A percentile compares a stretch with the other conserved stretches of the same genome.
Conservation (phyloP, 2,888 invertebrate species). For the Morpho deidamia region DNA sequence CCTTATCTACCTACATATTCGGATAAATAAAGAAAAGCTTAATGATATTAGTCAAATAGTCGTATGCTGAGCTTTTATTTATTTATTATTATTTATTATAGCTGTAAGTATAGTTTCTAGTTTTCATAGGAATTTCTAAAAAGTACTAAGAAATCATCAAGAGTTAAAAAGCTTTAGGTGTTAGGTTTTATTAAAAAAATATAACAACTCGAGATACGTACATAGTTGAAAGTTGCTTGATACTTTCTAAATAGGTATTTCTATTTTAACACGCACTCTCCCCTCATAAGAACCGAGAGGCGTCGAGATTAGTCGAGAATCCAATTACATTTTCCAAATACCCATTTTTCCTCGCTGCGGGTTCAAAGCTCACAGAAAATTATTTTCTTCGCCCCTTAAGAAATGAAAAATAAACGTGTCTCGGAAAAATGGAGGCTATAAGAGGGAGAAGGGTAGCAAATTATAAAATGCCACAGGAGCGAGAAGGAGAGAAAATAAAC, state of each 20-base stretch:
- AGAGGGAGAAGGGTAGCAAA: conserved; percentile 37
- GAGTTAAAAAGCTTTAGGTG: no score
- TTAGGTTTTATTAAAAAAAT: no score
- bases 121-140: no score
- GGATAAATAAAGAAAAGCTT: no score
- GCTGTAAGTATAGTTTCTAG: no score
- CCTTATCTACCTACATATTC: no score
- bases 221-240: background rate
- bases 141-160: no score
- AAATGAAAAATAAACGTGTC: conserved; percentile 74
- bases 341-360: conserved; percentile 66
- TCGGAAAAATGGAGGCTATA: conserved; percentile 41
- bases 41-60: no score
- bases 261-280: conserved; percentile 56
- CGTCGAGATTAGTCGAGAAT: conserved; percentile 71
- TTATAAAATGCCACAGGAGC: conserved; percentile 22
- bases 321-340: conserved; percentile 75
- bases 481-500: conserved; percentile 34
- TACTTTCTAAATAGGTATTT: conserved; percentile 29
- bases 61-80: no score
- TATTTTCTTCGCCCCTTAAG: conserved; percentile 69
- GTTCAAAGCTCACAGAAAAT: conserved; percentile 76
- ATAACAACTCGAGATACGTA: background rate
- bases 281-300: conserved; percentile 52
- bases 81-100: no score